These are phyloP conservation scores for Apodemia hepburni DNA, from an alignment of 2,888 invertebrate genomes.

Conservation along the genomic window DNA sequence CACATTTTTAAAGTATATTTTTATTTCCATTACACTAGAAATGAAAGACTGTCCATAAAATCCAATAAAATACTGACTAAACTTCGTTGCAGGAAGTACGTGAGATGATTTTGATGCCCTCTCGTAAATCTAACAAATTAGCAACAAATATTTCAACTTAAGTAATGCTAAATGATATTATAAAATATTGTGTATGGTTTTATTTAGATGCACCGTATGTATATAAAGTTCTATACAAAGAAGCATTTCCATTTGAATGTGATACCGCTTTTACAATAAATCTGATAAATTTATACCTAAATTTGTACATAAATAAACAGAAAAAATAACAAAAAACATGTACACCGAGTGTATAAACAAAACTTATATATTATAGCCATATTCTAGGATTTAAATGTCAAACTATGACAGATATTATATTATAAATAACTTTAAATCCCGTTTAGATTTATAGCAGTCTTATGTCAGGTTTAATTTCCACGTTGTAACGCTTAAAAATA, in stretches of 20 bases:
- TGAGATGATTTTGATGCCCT: not conserved
- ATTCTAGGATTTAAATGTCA: not conserved
- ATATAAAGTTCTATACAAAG: not conserved
- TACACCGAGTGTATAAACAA: not conserved
- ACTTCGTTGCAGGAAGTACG: not conserved
- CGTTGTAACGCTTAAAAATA: not conserved
- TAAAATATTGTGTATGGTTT: too few relatives aligned
- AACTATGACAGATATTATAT: not conserved
- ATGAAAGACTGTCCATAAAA: too few relatives aligned
- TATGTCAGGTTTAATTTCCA: slow-evolving; percentile 19
- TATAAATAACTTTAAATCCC: slow-evolving; percentile 18
- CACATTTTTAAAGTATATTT: not conserved
- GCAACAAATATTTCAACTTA: too few relatives aligned
- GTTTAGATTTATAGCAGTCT: slow-evolving; percentile 17
- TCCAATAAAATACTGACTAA: not conserved
- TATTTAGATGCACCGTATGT: too few relatives aligned
- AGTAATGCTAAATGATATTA: not conserved
- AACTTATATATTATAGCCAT: not conserved
- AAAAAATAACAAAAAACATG: not conserved
- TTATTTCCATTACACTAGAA: too few relatives aligned
- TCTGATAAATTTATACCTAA: not conserved
- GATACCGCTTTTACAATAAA: not conserved
- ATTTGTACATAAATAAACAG: not conserved
- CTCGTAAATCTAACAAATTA: too few relatives aligned
- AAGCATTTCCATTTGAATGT: not conserved